Conservation (phyloP, 2,113 vertebrate genomes). For the Tetraodon nigroviridis region DNA sequence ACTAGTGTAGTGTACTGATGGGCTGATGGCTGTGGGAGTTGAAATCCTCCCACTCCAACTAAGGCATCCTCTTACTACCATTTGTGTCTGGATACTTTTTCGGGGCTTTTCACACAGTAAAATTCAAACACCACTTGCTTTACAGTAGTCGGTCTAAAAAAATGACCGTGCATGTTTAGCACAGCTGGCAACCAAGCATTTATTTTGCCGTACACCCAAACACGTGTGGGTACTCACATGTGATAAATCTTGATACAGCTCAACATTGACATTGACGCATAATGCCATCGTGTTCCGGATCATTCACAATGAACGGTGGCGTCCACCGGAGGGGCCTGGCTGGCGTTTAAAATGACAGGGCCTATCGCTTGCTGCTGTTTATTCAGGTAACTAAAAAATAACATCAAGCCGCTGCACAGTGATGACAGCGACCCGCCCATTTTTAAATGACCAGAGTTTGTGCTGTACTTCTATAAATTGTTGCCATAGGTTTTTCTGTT, state of each 20-base stretch:
- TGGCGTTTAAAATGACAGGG: constrained; percentile 24
- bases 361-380: constrained; percentile 31
- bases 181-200: constrained; percentile 14
- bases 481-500: constrained; percentile 19
- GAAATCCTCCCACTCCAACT: constrained; percentile 5
- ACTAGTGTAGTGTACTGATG: not conserved
- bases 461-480: constrained; percentile 6
- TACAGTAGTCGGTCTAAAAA: no score
- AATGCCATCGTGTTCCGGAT: constrained; percentile 14
- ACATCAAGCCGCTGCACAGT: constrained; percentile 18
- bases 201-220: constrained; percentile 7
- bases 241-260: constrained; percentile 38
- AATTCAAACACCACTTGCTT: not conserved
- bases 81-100: constrained; percentile 11
- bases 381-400: constrained; percentile 32
- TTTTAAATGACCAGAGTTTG: constrained; percentile 8
- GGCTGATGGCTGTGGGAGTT: constrained; percentile 21
- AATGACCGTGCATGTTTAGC: constrained; percentile 5
- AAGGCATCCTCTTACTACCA: constrained; percentile 13
- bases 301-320: constrained; percentile 18
- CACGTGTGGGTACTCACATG: constrained; percentile 11
- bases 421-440: constrained; percentile 1
- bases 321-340: constrained; percentile 15
- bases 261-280: constrained; percentile 12
- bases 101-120: no score